Percentiles rank a stretch among this genome's conserved stretches.
Conservation (phyloP, 2,888 invertebrate species). For the Melinopterus prodromus region DNA sequence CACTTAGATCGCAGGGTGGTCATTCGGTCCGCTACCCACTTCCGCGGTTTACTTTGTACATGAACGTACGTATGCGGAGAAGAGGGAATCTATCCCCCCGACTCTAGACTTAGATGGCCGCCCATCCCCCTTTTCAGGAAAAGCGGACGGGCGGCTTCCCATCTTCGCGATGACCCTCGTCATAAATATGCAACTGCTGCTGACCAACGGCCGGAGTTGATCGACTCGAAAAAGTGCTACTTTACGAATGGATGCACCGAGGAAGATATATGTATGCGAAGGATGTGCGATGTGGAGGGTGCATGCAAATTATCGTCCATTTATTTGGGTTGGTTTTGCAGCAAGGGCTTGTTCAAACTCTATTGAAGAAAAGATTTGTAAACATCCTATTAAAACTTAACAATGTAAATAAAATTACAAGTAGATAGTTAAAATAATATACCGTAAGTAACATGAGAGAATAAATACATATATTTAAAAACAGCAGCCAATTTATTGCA, state of each 20-base stretch:
- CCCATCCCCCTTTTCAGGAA: constrained; percentile 4
- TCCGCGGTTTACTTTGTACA: constrained; percentile 39
- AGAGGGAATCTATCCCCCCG: background rate
- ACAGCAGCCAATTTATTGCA: no score
- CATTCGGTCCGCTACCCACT: constrained; percentile 37
- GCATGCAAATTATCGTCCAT: constrained; percentile 32
- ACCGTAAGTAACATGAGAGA: no score
- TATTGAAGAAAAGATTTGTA: background rate
- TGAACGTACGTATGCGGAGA: constrained; percentile 9
- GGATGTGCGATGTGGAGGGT: constrained; percentile 23
- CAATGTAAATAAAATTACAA: no score
- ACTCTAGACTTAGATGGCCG: background rate
- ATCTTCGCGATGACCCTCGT: background rate
- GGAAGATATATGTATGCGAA: background rate
- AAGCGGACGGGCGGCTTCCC: background rate
- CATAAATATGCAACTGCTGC: constrained; percentile 19
- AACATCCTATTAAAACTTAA: no score
- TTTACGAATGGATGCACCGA: background rate
- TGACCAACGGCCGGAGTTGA: background rate
- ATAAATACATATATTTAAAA: no score
- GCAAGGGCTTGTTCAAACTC: background rate
- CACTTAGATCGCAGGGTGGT: constrained; percentile 34
- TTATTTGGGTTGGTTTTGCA: background rate
- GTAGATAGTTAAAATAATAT: no score
- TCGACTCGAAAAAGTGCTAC: constrained; percentile 4